Evolutionary conservation across 1,140 invertebrate genomes (phyloP).

Genomic region (Pseudachorutes palmiensis): DNA sequence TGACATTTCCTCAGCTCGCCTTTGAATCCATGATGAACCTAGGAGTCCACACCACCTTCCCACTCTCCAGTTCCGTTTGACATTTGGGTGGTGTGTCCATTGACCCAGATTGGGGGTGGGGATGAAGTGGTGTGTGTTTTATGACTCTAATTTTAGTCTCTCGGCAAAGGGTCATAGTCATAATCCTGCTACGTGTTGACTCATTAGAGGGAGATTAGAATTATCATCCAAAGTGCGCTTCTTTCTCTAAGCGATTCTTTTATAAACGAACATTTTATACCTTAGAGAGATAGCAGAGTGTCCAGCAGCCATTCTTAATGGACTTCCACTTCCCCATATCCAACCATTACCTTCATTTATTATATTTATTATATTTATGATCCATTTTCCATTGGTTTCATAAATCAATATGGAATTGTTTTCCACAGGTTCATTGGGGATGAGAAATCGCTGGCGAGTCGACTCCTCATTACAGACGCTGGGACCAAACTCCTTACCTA

Average conservation of each 20-base stretch:
- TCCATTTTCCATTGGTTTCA: too few species aligned
- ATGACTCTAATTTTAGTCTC: too few species aligned
- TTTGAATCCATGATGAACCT: too few species aligned
- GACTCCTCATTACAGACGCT: conserved; percentile 37
- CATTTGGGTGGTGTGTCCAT: too few species aligned
- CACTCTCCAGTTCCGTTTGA: too few species aligned
- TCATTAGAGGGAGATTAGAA: conserved; percentile 3
- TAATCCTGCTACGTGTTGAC: background rate
- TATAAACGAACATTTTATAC: background rate
- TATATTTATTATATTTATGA: background rate
- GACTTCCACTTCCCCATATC: background rate
- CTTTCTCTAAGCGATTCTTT: background rate
- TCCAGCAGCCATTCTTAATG: background rate
- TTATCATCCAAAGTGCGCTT: background rate
- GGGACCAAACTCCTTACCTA: conserved; percentile 38
- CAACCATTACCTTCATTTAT: background rate
- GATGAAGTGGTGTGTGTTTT: too few species aligned
- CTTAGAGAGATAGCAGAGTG: background rate
- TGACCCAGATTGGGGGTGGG: too few species aligned
- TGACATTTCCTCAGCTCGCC: too few species aligned
- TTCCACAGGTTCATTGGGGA: conserved; percentile 35
- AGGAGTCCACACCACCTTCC: too few species aligned
- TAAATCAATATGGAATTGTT: too few species aligned
- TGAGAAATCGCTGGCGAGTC: conserved; percentile 32
- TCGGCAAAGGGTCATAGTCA: background rate